phyloP scores from a whole-genome alignment of 2,797 vertebrate species.

The Etheostoma nigrum region DNA sequence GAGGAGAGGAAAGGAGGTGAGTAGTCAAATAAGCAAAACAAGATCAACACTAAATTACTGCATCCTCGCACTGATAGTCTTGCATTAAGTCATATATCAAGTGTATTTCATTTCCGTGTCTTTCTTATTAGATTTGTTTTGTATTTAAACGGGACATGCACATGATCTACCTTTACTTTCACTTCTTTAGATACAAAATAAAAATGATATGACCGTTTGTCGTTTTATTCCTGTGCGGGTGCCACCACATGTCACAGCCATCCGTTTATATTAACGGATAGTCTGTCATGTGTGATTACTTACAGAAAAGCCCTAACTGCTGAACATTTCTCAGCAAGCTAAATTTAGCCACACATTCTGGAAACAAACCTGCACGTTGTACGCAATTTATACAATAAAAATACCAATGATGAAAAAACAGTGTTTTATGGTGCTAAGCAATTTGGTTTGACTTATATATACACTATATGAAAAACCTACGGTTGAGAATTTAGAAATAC shows the following conservation, averaged over 20 bases:
- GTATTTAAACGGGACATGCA: neutral
- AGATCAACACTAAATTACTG: neutral
- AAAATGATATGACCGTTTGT: neutral
- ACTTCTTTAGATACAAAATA: neutral
- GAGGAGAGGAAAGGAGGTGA: neutral
- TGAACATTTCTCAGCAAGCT: neutral
- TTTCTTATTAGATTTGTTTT: neutral
- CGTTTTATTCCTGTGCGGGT: too few species aligned
- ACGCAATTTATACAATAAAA: too few species aligned
- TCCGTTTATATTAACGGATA: neutral
- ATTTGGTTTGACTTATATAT: too few species aligned
- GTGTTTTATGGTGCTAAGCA: too few species aligned
- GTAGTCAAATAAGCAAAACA: neutral
- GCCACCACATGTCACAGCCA: neutral
- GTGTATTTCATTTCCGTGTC: neutral
- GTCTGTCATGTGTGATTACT: neutral
- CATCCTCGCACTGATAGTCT: neutral
- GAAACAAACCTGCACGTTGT: constrained; percentile 83
- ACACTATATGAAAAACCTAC: too few species aligned
- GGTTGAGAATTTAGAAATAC: too few species aligned
- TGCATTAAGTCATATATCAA: neutral
- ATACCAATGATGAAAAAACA: too few species aligned
- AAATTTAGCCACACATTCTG: constrained; percentile 12
- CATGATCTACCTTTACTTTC: neutral
- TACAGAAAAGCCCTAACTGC: neutral